Base-by-base conservation (phyloP, 2,888 invertebrate genomes). In the Artemia sinica region DNA sequence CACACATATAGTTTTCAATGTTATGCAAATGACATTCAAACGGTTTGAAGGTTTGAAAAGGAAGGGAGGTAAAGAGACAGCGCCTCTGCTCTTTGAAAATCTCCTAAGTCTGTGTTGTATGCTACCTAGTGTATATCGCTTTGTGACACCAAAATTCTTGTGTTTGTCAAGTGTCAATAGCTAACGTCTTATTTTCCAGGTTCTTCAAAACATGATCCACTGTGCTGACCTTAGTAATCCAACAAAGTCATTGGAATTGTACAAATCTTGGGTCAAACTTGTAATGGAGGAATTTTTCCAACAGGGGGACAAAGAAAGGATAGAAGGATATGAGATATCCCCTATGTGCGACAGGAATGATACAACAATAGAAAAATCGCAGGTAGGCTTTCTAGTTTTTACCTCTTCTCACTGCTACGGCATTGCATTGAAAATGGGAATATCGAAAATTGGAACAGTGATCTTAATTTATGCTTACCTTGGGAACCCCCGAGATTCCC, bases 211-310 rank as follows among this genome's bases (percentile, higher is more conserved):
- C 82, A 86, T 98, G 84, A 95, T 98, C 74, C 98, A 98, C 81
- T 95, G 97, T 80, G 96, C 97, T 66, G 98, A 98, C 81, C 83
- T 98, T 74, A 95, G 96, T 79, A 97, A 96, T 81, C 80, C 84
- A 49, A 83, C 84, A 8, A 97, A 98, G 80, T 96, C 96, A n/a
- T 82, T 98, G 76, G 85, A 87, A 58, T 80, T 97, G 68, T 98
- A 98, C 79, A 87, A 88, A 76, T 85, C 87, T 74, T 98, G 97
- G 97, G 94, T 95, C 71, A 85, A 86, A 69, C 82, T 93, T 71
- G 84, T 99, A 66, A 94, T 98, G 93, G 94, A 96, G 78, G 97
- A 98, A 79, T 98, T 98, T 84, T 98, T 96, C 85, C 86, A 88
- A 74, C 97, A 98, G 81, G 97, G 97, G 69, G 97, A 97, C 78